Conservation (phyloP, 2,888 invertebrate genomes). For the Blomia tropicalis region DNA sequence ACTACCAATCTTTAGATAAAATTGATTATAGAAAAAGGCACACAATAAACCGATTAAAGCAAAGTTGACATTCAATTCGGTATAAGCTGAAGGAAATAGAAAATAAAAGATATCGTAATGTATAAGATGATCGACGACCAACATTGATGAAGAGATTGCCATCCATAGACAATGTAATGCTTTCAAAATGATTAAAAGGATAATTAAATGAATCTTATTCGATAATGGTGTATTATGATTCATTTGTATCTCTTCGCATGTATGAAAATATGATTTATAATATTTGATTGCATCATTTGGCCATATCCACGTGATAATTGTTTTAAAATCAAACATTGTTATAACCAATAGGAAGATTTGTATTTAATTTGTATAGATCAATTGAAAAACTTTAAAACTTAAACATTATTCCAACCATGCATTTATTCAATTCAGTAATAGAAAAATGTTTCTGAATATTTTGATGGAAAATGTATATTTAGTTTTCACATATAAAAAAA, state of each 20-base stretch:
- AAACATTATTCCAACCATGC: too few species aligned
- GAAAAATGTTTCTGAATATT: too few species aligned
- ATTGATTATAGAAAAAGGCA: neutral
- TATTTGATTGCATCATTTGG: neutral
- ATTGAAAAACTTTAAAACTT: too few species aligned
- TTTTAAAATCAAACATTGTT: neutral
- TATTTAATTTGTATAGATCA: too few species aligned
- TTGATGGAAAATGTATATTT: too few species aligned
- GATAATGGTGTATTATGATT: neutral
- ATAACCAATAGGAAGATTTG: too few species aligned
- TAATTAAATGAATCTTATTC: neutral
- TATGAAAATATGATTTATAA: neutral
- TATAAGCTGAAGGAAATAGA: neutral
- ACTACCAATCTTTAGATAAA: neutral
- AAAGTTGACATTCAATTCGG: neutral
- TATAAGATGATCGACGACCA: neutral
- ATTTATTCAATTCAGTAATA: too few species aligned
- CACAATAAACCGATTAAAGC: neutral
- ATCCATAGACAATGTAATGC: neutral
- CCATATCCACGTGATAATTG: neutral
- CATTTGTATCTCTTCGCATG: neutral
- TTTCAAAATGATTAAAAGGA: neutral
- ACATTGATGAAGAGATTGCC: neutral
- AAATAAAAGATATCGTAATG: conserved; percentile 6
- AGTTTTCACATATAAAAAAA: too few species aligned